These are phyloP conservation scores for Helarctos malayanus DNA, from an alignment of 2,797 vertebrate genomes.

Conservation along the genomic window DNA sequence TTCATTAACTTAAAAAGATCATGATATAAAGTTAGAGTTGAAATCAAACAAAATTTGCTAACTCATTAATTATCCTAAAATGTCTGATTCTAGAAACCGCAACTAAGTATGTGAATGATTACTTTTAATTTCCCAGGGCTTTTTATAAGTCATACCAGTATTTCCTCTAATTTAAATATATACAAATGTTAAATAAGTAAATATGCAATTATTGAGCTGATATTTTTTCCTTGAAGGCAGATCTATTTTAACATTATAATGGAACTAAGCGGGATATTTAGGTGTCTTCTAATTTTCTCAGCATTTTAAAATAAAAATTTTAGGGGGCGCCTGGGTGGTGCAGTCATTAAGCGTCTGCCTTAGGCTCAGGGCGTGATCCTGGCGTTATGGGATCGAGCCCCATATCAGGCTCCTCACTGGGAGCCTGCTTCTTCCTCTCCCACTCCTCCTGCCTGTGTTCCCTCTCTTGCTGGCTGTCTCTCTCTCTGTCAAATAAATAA, in stretches of 20 bases:
- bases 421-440: no score
- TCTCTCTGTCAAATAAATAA: no score
- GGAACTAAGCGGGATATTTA: neutral
- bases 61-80: slow-evolving; percentile 13
- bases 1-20: slow-evolving; percentile 32
- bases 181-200: slow-evolving; percentile 36
- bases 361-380: no score
- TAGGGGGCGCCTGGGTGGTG: neutral
- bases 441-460: no score
- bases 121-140: neutral
- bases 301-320: neutral
- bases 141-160: neutral
- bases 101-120: neutral
- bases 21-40: neutral
- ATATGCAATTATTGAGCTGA: neutral
- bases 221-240: slow-evolving; percentile 16
- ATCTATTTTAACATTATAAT: neutral
- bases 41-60: neutral
- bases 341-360: neutral
- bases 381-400: no score
- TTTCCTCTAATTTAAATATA: neutral
- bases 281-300: neutral
- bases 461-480: no score
- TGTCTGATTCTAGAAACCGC: neutral
- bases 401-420: no score